These are phyloP conservation scores for Zaprionus camerounensis DNA, from an alignment of 1,140 invertebrate genomes.

Conservation along the genomic window DNA sequence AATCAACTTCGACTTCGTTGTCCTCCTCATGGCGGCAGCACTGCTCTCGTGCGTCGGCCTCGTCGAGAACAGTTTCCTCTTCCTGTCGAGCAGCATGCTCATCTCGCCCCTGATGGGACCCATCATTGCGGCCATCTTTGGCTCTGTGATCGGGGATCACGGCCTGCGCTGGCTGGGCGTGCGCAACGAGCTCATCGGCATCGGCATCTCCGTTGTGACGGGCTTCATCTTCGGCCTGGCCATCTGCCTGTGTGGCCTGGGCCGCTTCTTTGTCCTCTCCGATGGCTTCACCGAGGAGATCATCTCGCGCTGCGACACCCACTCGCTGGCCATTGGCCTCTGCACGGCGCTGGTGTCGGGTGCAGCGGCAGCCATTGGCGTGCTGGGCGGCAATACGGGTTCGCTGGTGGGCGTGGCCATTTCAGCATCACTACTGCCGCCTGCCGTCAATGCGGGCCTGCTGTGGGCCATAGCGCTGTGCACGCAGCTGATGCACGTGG, in stretches of 20 bases:
- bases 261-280: slow-evolving; percentile 85
- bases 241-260: slow-evolving; percentile 84
- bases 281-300: slow-evolving; percentile 89
- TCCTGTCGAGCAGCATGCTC: slow-evolving; percentile 90
- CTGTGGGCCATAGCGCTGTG: slow-evolving; percentile 88
- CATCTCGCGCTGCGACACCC: slow-evolving; percentile 86
- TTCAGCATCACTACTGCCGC: slow-evolving; percentile 90
- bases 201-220: slow-evolving; percentile 86
- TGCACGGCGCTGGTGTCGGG: slow-evolving; percentile 89
- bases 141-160: slow-evolving; percentile 87
- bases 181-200: slow-evolving; percentile 87
- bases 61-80: slow-evolving; percentile 90
- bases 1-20: slow-evolving; percentile 90
- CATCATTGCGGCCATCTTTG: slow-evolving; percentile 90
- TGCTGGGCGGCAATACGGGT: slow-evolving; percentile 89
- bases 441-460: slow-evolving; percentile 90
- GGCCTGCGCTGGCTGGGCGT: slow-evolving; percentile 87
- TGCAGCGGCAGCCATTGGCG: slow-evolving; percentile 89
- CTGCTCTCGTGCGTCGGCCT: slow-evolving; percentile 89
- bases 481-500: slow-evolving; percentile 76
- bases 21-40: slow-evolving; percentile 88
- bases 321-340: slow-evolving; percentile 88
- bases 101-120: slow-evolving; percentile 92
- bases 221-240: slow-evolving; percentile 89
- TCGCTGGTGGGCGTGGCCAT: slow-evolving; percentile 92